Evolutionary conservation across 1,140 invertebrate species (phyloP), one percentile per base, ranked within the genome.

Genomic region (Arion vulgaris): DNA sequence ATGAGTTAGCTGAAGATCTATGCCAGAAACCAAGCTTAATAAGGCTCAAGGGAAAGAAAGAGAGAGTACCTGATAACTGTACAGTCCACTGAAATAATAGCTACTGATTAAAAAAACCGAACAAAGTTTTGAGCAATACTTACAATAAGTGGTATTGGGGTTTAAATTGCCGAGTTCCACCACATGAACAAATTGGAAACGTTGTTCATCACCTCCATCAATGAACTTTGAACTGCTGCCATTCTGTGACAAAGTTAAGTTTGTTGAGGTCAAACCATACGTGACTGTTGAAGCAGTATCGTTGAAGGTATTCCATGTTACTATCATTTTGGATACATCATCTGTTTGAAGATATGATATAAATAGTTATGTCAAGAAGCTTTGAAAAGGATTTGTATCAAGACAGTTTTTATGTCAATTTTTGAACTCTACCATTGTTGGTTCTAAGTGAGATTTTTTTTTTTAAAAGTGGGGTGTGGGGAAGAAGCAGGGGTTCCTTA

Each of bases 231-330:
- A 41, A 28, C 66, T 71, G 78, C 0, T n/a, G 13, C 78, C 78
- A 17, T 69, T 1, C 45, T 80, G 78, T 28, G 66, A 39, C 68
- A 66, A 39, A 41, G 17, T 78, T 39, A 78, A 28, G 17, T 15
- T 71, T 1, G 11, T 49, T 28, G 26, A 23, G n/a, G 41, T 9
- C 66, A 80, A 34, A 4, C 78, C 78, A 71, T 80, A 80, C 39
- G 7, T 5, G 23, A 80, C 78, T 71, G 41, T 23, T 26, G 62
- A 69, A 51, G 39, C 68, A 5, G 62, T 80, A 41, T 71, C 62
- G 26, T 80, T 80, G 62, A 71, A 39, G 28, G 62, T 80, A 41
- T 66, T 80, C 78, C 78, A 80, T n/a, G 78, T 57, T 26, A 80
- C 51, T 45, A 80, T 71, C 78, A 80, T 80, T 39, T 80, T 71